Evolutionary conservation across 2,888 invertebrate genomes (phyloP).

Genomic region (Drosophila histrio): DNA sequence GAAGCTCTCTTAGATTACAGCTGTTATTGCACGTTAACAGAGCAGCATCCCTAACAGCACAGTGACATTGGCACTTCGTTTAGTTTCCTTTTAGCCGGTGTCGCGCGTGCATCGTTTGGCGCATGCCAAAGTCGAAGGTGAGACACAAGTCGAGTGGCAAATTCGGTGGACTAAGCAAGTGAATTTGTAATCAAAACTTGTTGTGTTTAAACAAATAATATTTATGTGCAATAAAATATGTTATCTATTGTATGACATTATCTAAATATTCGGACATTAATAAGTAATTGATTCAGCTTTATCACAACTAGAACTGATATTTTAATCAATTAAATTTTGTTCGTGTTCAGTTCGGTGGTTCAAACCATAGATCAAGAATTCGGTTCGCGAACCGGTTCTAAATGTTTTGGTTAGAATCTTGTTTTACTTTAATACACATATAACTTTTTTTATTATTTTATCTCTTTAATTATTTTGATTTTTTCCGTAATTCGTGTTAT

Average conservation of each 20-base stretch:
- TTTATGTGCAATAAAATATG: background rate
- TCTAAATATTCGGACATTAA: background rate
- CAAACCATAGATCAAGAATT: too few species aligned
- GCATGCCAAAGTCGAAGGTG: conserved; percentile 37
- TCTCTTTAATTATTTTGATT: too few species aligned
- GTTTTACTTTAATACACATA: too few species aligned
- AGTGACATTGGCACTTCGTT: conserved; percentile 47
- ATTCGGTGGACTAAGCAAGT: conserved; percentile 25
- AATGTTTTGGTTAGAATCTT: too few species aligned
- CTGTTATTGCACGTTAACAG: conserved; percentile 18
- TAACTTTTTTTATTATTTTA: too few species aligned
- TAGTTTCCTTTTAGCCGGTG: conserved; percentile 77
- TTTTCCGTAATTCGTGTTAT: too few species aligned
- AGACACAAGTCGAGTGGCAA: conserved; percentile 7
- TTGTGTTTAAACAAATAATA: background rate
- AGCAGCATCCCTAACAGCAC: conserved; percentile 50
- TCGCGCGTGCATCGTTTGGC: conserved; percentile 55
- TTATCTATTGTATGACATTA: background rate
- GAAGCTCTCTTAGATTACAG: background rate
- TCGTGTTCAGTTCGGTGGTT: too few species aligned
- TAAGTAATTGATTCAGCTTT: background rate
- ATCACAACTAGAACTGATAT: background rate
- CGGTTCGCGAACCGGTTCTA: too few species aligned
- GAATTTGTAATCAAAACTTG: conserved; percentile 20
- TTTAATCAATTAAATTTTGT: background rate